Evolutionary conservation across 2,888 invertebrate species (phyloP), one percentile per base, ranked within the genome.

Genomic region (Agrenia bidenticulata): DNA sequence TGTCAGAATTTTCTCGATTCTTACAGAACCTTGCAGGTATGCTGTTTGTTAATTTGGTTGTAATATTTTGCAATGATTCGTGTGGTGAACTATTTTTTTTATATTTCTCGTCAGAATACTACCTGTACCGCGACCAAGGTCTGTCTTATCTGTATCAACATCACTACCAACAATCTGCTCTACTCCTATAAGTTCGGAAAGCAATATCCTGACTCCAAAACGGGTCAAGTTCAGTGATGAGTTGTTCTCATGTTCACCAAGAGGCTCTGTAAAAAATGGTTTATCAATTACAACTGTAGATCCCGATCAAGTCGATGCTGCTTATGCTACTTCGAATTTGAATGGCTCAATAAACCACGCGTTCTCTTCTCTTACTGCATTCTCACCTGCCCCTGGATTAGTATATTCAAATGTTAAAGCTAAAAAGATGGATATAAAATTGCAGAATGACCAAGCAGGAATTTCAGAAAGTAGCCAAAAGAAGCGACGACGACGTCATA

Each of bases 1-100:
- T 57, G 65, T 59, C 15, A 23, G 41, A 11, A 67, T 70, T 11
- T 70, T 70, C 37, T 61, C 67, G 2, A 23, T 67, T 4, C 41
- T 70, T 26, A 51, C 23, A 27, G 70, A 67, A 26, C 64, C 67
- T 9, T 70, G 70, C 64, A 53, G 64, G 69, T 69, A 37, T 26
- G 11, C 32, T 4, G 32, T 32, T 32, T 32, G 11, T 32, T n/a
- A n/a, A n/a, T n/a, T n/a, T n/a, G n/a, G n/a, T n/a, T n/a, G n/a
- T n/a, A n/a, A n/a, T n/a, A n/a, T n/a, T n/a, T n/a, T n/a, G n/a
- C n/a, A n/a, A n/a, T n/a, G n/a, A n/a, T n/a, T n/a, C n/a, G n/a
- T n/a, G n/a, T n/a, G n/a, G n/a, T n/a, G n/a, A n/a, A n/a, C n/a
- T n/a, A n/a, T n/a, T n/a, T n/a, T n/a, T n/a, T n/a, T n/a, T n/a